Conservation (phyloP, 2,888 invertebrate genomes). For the Pteria penguin region DNA sequence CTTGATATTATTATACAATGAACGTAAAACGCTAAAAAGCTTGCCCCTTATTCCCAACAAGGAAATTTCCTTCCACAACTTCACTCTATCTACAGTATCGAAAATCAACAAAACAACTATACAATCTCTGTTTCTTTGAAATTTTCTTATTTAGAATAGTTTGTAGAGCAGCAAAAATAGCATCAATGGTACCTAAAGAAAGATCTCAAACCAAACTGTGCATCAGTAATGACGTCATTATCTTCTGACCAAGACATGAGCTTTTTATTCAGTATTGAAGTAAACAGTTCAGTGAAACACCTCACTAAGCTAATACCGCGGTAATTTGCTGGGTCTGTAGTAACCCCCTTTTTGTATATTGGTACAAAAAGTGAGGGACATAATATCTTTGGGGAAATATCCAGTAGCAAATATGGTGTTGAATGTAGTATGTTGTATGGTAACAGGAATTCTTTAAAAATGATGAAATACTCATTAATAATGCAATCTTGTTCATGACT, state of each 20-base stretch:
- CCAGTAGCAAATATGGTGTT: no score
- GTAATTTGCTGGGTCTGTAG: slow-evolving; percentile 36
- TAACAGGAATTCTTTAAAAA: slow-evolving; percentile 16
- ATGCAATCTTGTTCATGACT: slow-evolving; percentile 34
- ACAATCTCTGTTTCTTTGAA: slow-evolving; percentile 19
- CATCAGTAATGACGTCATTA: slow-evolving; percentile 38
- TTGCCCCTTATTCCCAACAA: slow-evolving; percentile 37
- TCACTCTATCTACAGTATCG: slow-evolving; percentile 39
- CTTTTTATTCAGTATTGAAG: slow-evolving; percentile 40
- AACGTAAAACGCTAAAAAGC: slow-evolving; percentile 27
- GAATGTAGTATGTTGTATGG: no score
- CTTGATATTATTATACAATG: slow-evolving; percentile 36
- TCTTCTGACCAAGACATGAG: slow-evolving; percentile 29
- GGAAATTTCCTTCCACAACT: slow-evolving; percentile 41
- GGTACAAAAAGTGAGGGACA: slow-evolving; percentile 42
- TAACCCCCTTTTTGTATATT: slow-evolving; percentile 39
- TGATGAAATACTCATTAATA: slow-evolving; percentile 41
- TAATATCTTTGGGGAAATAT: slow-evolving; percentile 40
- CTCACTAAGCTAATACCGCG: slow-evolving; percentile 43
- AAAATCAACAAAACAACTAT: slow-evolving; percentile 45
- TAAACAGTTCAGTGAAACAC: slow-evolving; percentile 43
- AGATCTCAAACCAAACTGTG: slow-evolving; percentile 47
- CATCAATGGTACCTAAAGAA: slow-evolving; percentile 38
- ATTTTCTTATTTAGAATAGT: slow-evolving; percentile 33
- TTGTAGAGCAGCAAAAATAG: slow-evolving; percentile 40